Conservation (phyloP, 2,888 invertebrate species). For the Cordilura impudica region DNA sequence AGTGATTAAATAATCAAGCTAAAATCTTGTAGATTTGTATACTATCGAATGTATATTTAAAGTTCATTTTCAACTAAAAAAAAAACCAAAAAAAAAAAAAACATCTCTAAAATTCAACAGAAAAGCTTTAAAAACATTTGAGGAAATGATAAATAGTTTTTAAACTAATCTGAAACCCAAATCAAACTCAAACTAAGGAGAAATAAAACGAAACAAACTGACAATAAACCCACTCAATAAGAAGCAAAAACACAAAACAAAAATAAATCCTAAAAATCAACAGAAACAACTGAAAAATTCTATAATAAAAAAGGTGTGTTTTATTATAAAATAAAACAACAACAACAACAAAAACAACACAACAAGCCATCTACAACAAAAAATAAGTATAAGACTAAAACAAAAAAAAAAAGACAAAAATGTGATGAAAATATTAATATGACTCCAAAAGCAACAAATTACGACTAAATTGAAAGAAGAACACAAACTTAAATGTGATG, state of each 20-base stretch:
- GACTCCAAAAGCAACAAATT: conserved; percentile 13
- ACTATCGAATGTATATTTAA: too few species aligned
- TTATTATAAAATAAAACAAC: conserved; percentile 29
- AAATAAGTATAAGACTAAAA: too few species aligned
- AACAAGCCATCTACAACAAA: background rate
- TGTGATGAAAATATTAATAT: conserved; percentile 62
- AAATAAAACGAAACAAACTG: conserved; percentile 38
- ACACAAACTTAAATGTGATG: conserved; percentile 23
- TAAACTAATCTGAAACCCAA: conserved; percentile 70
- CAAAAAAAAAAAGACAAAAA: too few species aligned
- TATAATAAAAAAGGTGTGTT: conserved; percentile 59
- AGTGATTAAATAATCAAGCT: conserved; percentile 48
- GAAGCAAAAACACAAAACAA: conserved; percentile 38
- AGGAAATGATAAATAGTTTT: conserved; percentile 67
- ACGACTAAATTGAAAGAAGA: background rate
- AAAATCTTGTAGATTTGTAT: conserved; percentile 29
- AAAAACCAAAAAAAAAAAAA: too few species aligned
- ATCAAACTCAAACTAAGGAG: conserved; percentile 66
- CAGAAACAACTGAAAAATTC: conserved; percentile 48
- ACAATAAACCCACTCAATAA: conserved; percentile 61
- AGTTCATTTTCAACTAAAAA: too few species aligned
- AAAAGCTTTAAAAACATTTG: conserved; percentile 53
- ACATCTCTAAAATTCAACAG: conserved; percentile 35
- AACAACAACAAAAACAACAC: conserved; percentile 1
- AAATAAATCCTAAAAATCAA: conserved; percentile 44